phyloP scores from a whole-genome alignment of 1,140 invertebrate genomes.

The Myzus persicae region DNA sequence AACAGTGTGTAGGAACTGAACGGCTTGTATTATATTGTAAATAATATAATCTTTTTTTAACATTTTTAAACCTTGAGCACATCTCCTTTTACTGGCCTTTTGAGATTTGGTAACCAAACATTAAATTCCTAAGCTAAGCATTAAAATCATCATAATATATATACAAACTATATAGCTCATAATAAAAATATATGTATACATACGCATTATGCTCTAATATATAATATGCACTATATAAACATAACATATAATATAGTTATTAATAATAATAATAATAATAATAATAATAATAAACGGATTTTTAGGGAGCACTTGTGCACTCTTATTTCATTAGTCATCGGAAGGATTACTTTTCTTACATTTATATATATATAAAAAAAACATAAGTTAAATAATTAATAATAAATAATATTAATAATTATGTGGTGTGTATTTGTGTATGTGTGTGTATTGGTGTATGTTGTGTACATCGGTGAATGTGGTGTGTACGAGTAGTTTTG shows the following conservation, averaged over 20 bases:
- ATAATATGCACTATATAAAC: conserved; percentile 35
- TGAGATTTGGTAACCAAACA: conserved; percentile 59
- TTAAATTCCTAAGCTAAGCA: conserved; percentile 50
- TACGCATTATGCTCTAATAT: conserved; percentile 39
- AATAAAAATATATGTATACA: conserved; percentile 48
- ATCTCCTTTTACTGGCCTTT: conserved; percentile 58
- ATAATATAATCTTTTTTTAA: conserved; percentile 40
- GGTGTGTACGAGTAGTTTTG: conserved; percentile 54
- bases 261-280: conserved; percentile 7
- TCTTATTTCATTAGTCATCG: conserved; percentile 32
- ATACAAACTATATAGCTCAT: conserved; percentile 5
- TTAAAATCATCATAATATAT: conserved; percentile 37
- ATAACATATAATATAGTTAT: conserved; percentile 6
- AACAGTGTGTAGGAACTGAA: conserved; percentile 55
- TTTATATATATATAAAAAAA: not conserved
- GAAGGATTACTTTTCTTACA: conserved; percentile 37
- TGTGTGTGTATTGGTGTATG: conserved; percentile 21
- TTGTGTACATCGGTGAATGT: conserved; percentile 19
- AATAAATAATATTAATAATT: conserved; percentile 54
- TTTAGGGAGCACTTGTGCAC: not conserved
- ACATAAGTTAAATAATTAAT: conserved; percentile 49
- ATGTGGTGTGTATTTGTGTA: conserved; percentile 52
- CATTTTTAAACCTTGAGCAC: conserved; percentile 53
- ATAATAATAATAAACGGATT: conserved; percentile 17
- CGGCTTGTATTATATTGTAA: conserved; percentile 29